Conservation (phyloP, 2,888 invertebrate genomes). For the Morpho helenor region DNA sequence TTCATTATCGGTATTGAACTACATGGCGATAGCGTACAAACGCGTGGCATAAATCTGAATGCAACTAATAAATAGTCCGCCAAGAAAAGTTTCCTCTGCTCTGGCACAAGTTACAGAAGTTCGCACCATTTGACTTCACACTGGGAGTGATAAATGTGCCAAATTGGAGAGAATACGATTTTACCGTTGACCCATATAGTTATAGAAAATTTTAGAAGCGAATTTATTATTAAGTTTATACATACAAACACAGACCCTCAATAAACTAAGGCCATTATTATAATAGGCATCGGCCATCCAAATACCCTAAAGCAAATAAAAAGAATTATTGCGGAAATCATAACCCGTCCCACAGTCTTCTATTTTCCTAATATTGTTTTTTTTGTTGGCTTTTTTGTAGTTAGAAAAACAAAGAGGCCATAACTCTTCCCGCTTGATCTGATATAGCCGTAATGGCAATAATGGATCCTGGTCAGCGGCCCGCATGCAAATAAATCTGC, state of each 20-base stretch:
- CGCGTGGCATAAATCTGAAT: conserved; percentile 76
- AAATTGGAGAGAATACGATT: conserved; percentile 17
- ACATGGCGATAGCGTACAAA: conserved; percentile 33
- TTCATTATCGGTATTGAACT: conserved; percentile 75
- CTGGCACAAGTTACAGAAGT: conserved; percentile 50
- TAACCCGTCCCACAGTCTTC: conserved; percentile 63
- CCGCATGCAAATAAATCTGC: conserved; percentile 81
- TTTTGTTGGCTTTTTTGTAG: conserved; percentile 63
- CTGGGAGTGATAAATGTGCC: conserved; percentile 24
- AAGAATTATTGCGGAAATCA: conserved; percentile 66
- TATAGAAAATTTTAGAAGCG: too few relatives aligned
- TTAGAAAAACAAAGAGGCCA: conserved; percentile 74
- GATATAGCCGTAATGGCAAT: conserved; percentile 75
- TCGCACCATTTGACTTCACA: conserved; percentile 29
- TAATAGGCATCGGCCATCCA: conserved; percentile 31
- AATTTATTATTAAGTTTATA: not conserved
- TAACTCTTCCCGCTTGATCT: conserved; percentile 77
- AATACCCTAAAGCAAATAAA: conserved; percentile 43
- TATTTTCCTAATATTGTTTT: conserved; percentile 44
- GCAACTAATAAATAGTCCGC: conserved; percentile 56
- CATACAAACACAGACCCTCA: not conserved
- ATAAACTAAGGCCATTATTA: not conserved
- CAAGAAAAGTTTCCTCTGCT: conserved; percentile 54
- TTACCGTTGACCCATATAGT: conserved; percentile 3
- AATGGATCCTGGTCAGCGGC: conserved; percentile 80